Conservation (phyloP, 92 coral and sea anemone genomes). For the Porites lobata region DNA sequence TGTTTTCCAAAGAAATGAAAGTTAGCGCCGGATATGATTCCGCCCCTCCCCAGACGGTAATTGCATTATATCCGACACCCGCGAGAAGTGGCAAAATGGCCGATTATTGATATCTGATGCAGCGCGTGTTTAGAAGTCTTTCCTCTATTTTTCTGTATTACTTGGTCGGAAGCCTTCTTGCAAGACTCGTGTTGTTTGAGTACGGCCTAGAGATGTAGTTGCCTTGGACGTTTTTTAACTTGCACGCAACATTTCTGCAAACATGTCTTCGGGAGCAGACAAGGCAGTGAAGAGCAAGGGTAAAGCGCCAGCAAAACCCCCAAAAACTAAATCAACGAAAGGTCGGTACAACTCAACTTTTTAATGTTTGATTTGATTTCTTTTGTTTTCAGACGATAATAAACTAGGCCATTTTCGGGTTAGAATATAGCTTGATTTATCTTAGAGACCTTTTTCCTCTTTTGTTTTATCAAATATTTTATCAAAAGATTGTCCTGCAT, state of each 20-base stretch:
- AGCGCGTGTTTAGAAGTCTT: conserved; percentile 4
- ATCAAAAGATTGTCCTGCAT: not conserved
- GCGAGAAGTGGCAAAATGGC: conserved; percentile 35
- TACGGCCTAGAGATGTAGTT: conserved; percentile 3
- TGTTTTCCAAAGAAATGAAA: not conserved
- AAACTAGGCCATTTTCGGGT: not conserved
- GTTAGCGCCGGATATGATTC: not conserved
- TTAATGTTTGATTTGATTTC: not conserved
- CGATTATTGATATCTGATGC: conserved; percentile 7
- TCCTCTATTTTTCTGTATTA: not conserved
- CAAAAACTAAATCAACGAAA: conserved; percentile 51
- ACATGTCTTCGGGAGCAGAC: conserved; percentile 69
- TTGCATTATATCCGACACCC: not conserved
- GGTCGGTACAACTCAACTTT: not conserved
- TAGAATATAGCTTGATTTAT: not conserved
- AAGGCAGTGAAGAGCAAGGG: conserved; percentile 81
- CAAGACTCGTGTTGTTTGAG: not conserved
- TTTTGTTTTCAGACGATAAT: not conserved
- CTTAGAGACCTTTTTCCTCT: conserved; percentile 2
- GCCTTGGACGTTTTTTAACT: not conserved
- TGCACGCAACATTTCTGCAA: not conserved
- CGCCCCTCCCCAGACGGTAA: conserved; percentile 34
- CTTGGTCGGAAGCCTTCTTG: not conserved
- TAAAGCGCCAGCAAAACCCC: conserved; percentile 61
- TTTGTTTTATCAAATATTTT: not conserved